Evolutionary conservation across 2,888 invertebrate genomes (phyloP).

Genomic region (Cotesia congregata): DNA sequence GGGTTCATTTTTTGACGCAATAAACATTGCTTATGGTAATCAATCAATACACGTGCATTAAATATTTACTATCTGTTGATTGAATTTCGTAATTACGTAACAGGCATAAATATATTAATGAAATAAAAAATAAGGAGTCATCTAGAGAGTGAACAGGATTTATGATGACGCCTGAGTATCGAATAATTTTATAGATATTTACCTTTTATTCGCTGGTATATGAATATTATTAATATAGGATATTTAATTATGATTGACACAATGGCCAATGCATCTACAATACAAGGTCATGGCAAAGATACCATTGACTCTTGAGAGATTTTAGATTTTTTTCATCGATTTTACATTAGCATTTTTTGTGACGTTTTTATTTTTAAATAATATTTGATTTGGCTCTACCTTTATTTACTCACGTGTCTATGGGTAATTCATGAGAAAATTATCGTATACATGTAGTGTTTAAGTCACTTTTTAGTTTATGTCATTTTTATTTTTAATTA

Average conservation of each 20-base stretch:
- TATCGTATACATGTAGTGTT: not conserved
- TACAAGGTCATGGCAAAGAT: conserved; percentile 31
- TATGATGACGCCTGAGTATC: conserved; percentile 29
- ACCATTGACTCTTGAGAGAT: conserved; percentile 19
- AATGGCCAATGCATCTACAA: conserved; percentile 23
- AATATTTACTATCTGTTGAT: conserved; percentile 22
- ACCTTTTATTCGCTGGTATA: too few relatives aligned
- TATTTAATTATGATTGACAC: conserved; percentile 26
- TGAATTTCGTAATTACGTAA: conserved; percentile 30
- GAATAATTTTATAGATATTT: too few relatives aligned
- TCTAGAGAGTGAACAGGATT: conserved; percentile 33
- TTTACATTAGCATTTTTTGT: conserved; percentile 37
- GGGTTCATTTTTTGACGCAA: conserved; percentile 23
- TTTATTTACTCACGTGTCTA: conserved; percentile 48
- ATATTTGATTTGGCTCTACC: conserved; percentile 51
- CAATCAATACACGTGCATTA: not conserved
- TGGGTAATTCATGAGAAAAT: conserved; percentile 46
- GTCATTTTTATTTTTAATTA: conserved; percentile 17
- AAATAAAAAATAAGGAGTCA: conserved; percentile 6
- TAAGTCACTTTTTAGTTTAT: conserved; percentile 25
- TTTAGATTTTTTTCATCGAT: not conserved
- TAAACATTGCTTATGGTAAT: conserved; percentile 9
- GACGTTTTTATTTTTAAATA: conserved; percentile 49
- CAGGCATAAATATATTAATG: not conserved
- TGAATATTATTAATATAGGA: too few relatives aligned